Base-by-base conservation (phyloP, 2,888 invertebrate species). In the Girardia tigrina region DNA sequence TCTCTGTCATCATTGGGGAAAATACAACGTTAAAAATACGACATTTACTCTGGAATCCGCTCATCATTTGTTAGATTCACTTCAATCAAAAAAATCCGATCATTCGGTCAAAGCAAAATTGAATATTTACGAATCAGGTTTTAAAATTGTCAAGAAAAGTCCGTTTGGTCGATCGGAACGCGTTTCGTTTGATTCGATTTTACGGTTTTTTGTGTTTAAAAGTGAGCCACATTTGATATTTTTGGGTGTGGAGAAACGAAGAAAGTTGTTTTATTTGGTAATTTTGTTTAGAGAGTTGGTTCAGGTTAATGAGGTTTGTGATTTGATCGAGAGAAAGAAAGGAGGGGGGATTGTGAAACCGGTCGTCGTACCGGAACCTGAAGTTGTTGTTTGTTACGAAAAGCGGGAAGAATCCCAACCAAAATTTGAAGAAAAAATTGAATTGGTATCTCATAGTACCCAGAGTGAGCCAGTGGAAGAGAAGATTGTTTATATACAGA, bases 241-340 rank as follows among this genome's bases (percentile, higher is more conserved):
- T 56, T 56, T 56, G n/a, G 56, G 56, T 12, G n/a, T 56, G 4
- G 56, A 56, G 23, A 56, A 56, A 16, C 56, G n/a, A 56, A 56
- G 23, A 56, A 56, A 56, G 56, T 56, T 56, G 23, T 56, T 56
- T 56, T 56, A 56, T 56, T n/a, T 56, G 23, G 56, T 56, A 16
- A 23, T 56, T 8, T 56, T 56, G 23, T 56, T 56, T 56, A n/a
- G 56, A 8, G 56, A 56, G 23, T n/a, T 56, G 4, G 56, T 20
- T 6, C 56, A 56, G n/a, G 56, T 56, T 12, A 74, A 74, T 29
- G 26, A 26, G 69, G 28, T 74, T 16, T 74, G 74, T 56, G 56
- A 74, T 74, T 26, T 42, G 14, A 74, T 74, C 1, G 74, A 74
- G 26, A 74, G 28, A 12, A 26, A 56, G 42, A 74, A 56, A 74